phyloP scores from a whole-genome alignment of 2,797 vertebrate species.

The Sebastolobus altivelis region DNA sequence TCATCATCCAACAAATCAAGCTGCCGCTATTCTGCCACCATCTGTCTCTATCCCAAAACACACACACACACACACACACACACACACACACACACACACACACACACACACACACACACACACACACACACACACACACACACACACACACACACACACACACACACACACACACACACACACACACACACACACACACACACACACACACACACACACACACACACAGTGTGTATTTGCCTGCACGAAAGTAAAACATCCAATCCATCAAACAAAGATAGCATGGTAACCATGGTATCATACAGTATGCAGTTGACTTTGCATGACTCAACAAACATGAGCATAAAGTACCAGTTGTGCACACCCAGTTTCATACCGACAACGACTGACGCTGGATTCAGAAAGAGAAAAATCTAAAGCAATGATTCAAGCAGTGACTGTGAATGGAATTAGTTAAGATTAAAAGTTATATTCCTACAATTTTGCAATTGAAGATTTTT shows the following conservation, averaged over 20 bases:
- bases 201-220: neutral
- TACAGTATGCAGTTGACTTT: conserved; percentile 10
- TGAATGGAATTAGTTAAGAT: neutral
- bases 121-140: neutral
- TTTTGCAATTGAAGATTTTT: neutral
- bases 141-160: neutral
- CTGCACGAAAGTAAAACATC: neutral
- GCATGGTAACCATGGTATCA: conserved; percentile 19
- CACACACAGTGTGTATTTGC: neutral
- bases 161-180: neutral
- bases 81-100: neutral
- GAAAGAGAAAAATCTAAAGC: neutral
- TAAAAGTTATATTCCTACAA: neutral
- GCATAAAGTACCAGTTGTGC: conserved; percentile 9
- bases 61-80: neutral
- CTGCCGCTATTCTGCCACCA: neutral
- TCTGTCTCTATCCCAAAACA: neutral
- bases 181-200: neutral
- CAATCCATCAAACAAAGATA: conserved; percentile 30
- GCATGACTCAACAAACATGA: conserved; percentile 41
- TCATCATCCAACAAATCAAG: neutral
- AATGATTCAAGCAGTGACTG: neutral
- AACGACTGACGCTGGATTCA: conserved; percentile 18
- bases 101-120: neutral
- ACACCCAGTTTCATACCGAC: conserved; percentile 18